Percentiles rank a stretch among this genome's conserved stretches.
phyloP scores from a whole-genome alignment of 1,140 invertebrate species.

The Drosophila auraria region DNA sequence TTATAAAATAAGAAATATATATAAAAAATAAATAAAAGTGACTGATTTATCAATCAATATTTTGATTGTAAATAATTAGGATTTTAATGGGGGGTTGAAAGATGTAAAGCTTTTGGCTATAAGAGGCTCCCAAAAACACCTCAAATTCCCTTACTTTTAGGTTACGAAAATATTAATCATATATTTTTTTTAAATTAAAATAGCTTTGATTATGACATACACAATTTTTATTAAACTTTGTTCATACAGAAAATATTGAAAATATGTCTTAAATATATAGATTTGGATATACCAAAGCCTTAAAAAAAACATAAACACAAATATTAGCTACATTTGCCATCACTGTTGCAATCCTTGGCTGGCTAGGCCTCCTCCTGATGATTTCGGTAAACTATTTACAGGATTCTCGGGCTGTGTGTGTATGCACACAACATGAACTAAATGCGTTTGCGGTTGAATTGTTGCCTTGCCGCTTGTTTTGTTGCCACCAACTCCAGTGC shows the following conservation, averaged over 20 bases:
- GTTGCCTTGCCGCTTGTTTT: conserved; percentile 62
- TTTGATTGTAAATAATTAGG: too few relatives aligned
- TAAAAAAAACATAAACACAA: too few relatives aligned
- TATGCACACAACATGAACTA: conserved; percentile 55
- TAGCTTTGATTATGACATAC: not conserved
- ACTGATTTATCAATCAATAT: too few relatives aligned
- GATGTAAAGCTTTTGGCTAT: too few relatives aligned
- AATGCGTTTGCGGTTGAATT: conserved; percentile 76
- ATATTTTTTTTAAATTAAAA: too few relatives aligned
- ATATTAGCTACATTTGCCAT: too few relatives aligned
- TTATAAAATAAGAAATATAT: not conserved
- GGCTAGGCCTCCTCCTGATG: conserved; percentile 28
- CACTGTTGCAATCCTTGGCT: not conserved
- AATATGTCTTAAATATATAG: not conserved
- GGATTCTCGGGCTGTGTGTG: conserved; percentile 41
- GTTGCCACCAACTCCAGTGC: conserved; percentile 51
- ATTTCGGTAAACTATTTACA: conserved; percentile 71
- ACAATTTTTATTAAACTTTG: not conserved
- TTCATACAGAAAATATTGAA: not conserved
- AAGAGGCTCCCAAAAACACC: too few relatives aligned
- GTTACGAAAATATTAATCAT: too few relatives aligned
- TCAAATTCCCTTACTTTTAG: too few relatives aligned
- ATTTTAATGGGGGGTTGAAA: too few relatives aligned
- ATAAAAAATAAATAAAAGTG: not conserved
- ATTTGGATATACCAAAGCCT: too few relatives aligned